Conservation (phyloP, 2,113 vertebrate species). For the Gallinago jamesoni region DNA sequence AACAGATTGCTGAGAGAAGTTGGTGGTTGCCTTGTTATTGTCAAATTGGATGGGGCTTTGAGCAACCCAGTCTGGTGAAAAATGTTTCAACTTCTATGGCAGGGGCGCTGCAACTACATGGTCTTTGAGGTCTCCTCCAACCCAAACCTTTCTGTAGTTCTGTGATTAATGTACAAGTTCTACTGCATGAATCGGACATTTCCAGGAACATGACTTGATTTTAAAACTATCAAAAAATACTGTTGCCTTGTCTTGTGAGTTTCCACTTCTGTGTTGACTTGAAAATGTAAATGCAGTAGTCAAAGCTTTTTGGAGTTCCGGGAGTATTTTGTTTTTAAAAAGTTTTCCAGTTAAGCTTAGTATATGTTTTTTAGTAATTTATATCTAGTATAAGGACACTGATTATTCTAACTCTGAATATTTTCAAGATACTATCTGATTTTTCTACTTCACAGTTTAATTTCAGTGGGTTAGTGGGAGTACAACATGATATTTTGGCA, state of each 20-base stretch:
- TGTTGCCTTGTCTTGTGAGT: not conserved
- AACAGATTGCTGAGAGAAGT: not conserved
- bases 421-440: not conserved
- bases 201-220: not conserved
- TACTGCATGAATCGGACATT: rapidly evolving
- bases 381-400: not conserved
- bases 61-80: not conserved
- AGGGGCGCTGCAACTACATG: too few relatives aligned
- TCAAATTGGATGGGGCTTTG: not conserved
- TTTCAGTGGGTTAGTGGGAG: not conserved
- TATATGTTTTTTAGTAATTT: not conserved
- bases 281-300: not conserved
- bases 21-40: not conserved
- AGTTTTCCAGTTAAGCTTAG: not conserved
- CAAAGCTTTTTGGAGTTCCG: not conserved
- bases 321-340: not conserved
- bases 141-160: not conserved
- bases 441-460: not conserved
- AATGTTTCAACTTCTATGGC: not conserved
- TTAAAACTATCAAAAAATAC: not conserved
- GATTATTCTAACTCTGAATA: not conserved
- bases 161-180: not conserved
- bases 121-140: not conserved
- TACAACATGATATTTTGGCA: not conserved
- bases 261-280: not conserved